These are phyloP conservation scores for Anabas testudineus DNA, from an alignment of 2,797 vertebrate species.

Conservation along the genomic window DNA sequence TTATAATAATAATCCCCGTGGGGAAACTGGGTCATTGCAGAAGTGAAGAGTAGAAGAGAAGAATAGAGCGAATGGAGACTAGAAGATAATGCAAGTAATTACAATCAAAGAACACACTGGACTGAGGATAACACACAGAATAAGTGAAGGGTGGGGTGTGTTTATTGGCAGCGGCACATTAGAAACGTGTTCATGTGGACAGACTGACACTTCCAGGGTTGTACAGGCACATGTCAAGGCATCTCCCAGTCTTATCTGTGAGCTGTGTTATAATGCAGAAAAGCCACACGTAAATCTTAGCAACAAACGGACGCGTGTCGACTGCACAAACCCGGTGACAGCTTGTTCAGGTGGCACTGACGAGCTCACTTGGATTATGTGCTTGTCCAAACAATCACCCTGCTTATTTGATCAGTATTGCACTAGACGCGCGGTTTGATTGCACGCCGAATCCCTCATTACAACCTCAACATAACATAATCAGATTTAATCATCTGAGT, in stretches of 20 bases:
- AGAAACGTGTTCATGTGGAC: constrained; percentile 21
- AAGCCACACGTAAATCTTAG: constrained; percentile 3
- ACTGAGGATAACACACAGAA: constrained; percentile 1
- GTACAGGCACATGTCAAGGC: not conserved
- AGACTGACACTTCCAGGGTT: constrained; percentile 3
- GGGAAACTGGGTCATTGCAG: constrained; percentile 60
- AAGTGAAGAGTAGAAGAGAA: constrained; percentile 31
- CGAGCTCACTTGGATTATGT: constrained; percentile 16
- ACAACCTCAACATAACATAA: constrained; percentile 31
- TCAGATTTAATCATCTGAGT: constrained; percentile 49
- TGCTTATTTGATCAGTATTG: constrained; percentile 36
- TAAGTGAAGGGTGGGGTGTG: not conserved
- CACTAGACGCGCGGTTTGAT: constrained; percentile 29
- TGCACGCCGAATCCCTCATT: constrained; percentile 36
- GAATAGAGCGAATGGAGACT: constrained; percentile 44
- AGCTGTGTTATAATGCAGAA: not conserved
- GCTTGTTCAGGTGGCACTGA: constrained; percentile 32
- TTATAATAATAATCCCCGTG: constrained; percentile 62
- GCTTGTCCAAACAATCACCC: constrained; percentile 41
- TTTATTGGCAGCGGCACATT: constrained; percentile 25
- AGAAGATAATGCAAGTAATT: constrained; percentile 53
- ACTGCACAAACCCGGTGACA: constrained; percentile 1
- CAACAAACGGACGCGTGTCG: constrained; percentile 1
- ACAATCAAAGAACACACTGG: constrained; percentile 33
- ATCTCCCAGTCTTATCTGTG: not conserved